Evolutionary conservation across 1,140 invertebrate genomes (phyloP).

Genomic region (Holcopasites calliopsidis): DNA sequence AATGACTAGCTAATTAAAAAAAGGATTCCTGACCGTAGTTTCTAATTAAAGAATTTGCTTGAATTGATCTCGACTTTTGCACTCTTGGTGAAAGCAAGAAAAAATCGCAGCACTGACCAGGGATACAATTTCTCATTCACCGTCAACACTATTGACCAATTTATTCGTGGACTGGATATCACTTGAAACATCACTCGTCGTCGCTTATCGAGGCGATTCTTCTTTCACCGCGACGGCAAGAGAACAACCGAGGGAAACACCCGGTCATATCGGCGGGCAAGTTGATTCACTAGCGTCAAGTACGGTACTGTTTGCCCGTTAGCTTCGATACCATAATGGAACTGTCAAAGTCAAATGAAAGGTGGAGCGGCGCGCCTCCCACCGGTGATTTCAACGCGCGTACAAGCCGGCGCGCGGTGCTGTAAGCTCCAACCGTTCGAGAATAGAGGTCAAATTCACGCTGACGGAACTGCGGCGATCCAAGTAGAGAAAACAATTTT

Average conservation of each 20-base stretch:
- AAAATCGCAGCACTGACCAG: too few species aligned
- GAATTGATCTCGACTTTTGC: too few species aligned
- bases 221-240: background rate
- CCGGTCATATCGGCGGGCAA: slow-evolving; percentile 44
- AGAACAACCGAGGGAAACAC: slow-evolving; percentile 38
- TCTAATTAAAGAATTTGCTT: too few species aligned
- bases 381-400: slow-evolving; percentile 52
- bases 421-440: slow-evolving; percentile 11
- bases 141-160: too few species aligned
- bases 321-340: slow-evolving; percentile 77
- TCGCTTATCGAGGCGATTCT: background rate
- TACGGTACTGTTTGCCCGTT: slow-evolving; percentile 63
- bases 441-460: slow-evolving; percentile 57
- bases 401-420: slow-evolving; percentile 5
- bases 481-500: background rate
- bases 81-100: too few species aligned
- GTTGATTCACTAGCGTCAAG: slow-evolving; percentile 54
- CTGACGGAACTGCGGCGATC: background rate
- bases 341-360: slow-evolving; percentile 75
- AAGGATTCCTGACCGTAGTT: too few species aligned
- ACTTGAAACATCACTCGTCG: background rate
- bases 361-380: slow-evolving; percentile 51
- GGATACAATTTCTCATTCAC: too few species aligned
- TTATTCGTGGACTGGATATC: background rate
- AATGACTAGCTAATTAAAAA: too few species aligned